phyloP scores from a whole-genome alignment of 1,140 invertebrate genomes.

The Oryzaephilus surinamensis region DNA sequence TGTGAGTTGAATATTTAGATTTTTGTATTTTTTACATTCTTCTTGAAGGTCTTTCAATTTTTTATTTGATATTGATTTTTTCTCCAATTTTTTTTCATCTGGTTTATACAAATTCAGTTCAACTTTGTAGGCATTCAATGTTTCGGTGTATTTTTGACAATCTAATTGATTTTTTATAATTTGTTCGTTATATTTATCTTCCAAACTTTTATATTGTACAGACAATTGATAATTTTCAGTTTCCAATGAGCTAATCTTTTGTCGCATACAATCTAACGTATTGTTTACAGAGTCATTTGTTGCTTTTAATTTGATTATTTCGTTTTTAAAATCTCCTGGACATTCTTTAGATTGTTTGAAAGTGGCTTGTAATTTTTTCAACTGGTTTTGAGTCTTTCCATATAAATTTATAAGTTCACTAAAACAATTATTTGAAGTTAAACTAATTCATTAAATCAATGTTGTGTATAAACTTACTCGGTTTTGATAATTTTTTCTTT shows the following conservation, averaged over 20 bases:
- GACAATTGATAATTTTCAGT: not conserved
- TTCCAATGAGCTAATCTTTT: not conserved
- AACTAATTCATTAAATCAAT: conserved; percentile 1
- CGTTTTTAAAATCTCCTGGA: conserved; percentile 3
- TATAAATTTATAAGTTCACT: conserved; percentile 2
- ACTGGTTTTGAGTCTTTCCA: conserved; percentile 1
- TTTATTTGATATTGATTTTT: conserved; percentile 1
- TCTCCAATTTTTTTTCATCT: conserved; percentile 1
- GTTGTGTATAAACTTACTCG: conserved; percentile 7
- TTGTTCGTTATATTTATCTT: conserved; percentile 1
- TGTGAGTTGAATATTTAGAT: too few species aligned
- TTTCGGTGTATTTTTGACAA: conserved; percentile 4
- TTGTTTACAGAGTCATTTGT: conserved; percentile 3
- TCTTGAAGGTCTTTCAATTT: not conserved
- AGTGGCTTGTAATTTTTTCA: conserved; percentile 2
- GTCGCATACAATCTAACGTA: not conserved
- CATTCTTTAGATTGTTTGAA: conserved; percentile 3
- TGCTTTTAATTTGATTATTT: conserved; percentile 7
- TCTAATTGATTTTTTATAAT: conserved; percentile 4
- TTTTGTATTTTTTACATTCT: too few species aligned
- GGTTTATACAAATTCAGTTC: not conserved
- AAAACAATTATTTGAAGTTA: conserved; percentile 1
- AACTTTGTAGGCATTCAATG: conserved; percentile 4
- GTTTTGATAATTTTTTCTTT: conserved; percentile 14
- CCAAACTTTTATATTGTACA: not conserved